A percentile compares a stretch with the other conserved stretches of the same genome.
These are phyloP conservation scores for Jacana jacana DNA, from an alignment of 2,113 vertebrate genomes.

Conservation along the genomic window DNA sequence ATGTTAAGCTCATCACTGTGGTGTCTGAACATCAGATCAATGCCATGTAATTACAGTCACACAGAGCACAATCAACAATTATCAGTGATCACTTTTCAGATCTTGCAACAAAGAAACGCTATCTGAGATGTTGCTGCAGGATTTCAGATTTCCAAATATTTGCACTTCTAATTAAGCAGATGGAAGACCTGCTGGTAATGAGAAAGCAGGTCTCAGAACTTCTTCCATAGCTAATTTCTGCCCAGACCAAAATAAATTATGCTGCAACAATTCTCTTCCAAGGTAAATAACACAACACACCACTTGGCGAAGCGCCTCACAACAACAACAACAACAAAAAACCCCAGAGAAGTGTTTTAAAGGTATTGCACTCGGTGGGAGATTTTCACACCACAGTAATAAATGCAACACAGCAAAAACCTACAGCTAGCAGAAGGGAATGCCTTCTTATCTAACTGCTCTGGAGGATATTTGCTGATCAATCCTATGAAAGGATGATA, in stretches of 20 bases:
- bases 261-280: conserved; percentile 67
- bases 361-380: conserved; percentile 68
- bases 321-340: conserved; percentile 39
- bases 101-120: conserved; percentile 67
- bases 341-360: conserved; percentile 50
- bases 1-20: conserved; percentile 41
- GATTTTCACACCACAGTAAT: conserved; percentile 63
- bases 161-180: conserved; percentile 79
- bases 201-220: conserved; percentile 69
- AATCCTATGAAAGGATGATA: conserved; percentile 75
- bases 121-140: conserved; percentile 46
- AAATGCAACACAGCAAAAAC: conserved; percentile 70
- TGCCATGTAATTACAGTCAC: conserved; percentile 70
- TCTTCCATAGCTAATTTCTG: conserved; percentile 71
- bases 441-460: conserved; percentile 70
- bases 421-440: conserved; percentile 58
- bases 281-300: conserved; percentile 64
- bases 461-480: conserved; percentile 74
- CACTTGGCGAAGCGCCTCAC: conserved; percentile 55
- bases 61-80: conserved; percentile 71
- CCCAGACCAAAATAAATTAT: conserved; percentile 64
- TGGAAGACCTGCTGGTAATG: conserved; percentile 73
- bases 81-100: conserved; percentile 66
- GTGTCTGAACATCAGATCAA: conserved; percentile 66
- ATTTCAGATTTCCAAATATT: conserved; percentile 74